A percentile compares a stretch with the other conserved stretches of the same genome.
Evolutionary conservation across 2,113 vertebrate genomes (phyloP).

Genomic region (Rhipidura dahli): DNA sequence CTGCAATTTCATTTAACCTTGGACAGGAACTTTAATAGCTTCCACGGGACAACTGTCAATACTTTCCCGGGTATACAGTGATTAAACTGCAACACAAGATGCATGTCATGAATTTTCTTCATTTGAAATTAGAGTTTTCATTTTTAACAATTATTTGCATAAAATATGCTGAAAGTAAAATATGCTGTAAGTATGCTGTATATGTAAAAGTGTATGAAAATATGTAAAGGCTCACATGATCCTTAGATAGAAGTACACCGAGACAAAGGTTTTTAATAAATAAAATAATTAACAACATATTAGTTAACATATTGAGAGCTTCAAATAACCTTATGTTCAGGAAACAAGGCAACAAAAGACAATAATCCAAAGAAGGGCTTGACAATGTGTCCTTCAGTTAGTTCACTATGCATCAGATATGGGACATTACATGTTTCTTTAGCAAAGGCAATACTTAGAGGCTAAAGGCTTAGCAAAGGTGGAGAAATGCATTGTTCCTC

Average conservation of each 20-base stretch:
- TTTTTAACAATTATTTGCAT: slow-evolving; percentile 83
- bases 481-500: not conserved
- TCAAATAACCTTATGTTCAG: slow-evolving; percentile 13
- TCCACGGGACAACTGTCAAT: slow-evolving; percentile 99
- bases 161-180: slow-evolving; percentile 80
- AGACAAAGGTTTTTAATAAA: not conserved
- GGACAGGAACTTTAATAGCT: slow-evolving; percentile 99
- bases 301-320: slow-evolving; percentile 30
- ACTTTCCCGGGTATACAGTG: slow-evolving; percentile 93
- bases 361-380: not conserved
- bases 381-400: not conserved
- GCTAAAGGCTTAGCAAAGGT: not conserved
- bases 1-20: slow-evolving; percentile 99
- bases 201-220: no score
- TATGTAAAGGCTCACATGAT: slow-evolving; percentile 49
- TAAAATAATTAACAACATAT: slow-evolving; percentile 2
- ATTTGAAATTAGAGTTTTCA: slow-evolving; percentile 91
- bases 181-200: slow-evolving; percentile 75
- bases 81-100: slow-evolving; percentile 96
- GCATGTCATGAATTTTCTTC: slow-evolving; percentile 90
- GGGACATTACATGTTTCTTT: not conserved
- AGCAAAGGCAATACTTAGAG: not conserved
- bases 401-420: not conserved
- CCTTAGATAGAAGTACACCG: not conserved
- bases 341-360: not conserved